Evolutionary conservation across 1,140 invertebrate species (phyloP), one percentile per base, ranked within the genome.

Genomic region (Condylostylus longicornis): DNA sequence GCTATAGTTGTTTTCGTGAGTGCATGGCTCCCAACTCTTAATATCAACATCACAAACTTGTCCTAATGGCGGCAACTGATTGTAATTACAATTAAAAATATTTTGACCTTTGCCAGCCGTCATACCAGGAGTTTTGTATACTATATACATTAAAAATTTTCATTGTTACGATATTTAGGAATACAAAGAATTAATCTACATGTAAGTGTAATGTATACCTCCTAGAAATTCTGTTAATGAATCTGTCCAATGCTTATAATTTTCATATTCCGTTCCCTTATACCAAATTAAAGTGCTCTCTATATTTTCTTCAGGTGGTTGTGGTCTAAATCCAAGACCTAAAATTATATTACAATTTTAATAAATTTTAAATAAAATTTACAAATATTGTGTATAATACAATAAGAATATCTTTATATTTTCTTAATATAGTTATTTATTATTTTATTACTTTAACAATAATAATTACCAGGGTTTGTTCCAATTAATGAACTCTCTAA

Each of bases 281-380:
- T 90, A 94, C 79, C 86, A 88, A 54, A 97, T 88, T 30, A 96
- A 71, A 15, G 89, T 93, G 61, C 85, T 91, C 46, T 88, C 82
- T 31, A 90, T 79, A 57, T 91, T 86, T 15, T 71, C 70, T 6
- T 67, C 57, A 33, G 82, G 76, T 4, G 90, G 89, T 63, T 81
- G 72, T 9, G 91, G 90, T 38, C 89, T 70, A 62, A 93, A 96
- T 41, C 89, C 90, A 33, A 95, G 67, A 42, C 84, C 82, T 82
- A 41, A n/a, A 63, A 53, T n/a, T 27, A 42, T 44, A 27, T 42
- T 30, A 32, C 29, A 25, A 31, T 31, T 12, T 31, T 12, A 31
- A 8, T 12, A 12, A 14, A 12, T 12, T 8, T 12, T 31, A 34
- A 5, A 34, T 5, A 22, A 21, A 10, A 21, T 21, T 8, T 10